Percentiles rank a stretch among this genome's conserved stretches.
Evolutionary conservation across 2,113 vertebrate species (phyloP).

Genomic region (Sturnira hondurensis): DNA sequence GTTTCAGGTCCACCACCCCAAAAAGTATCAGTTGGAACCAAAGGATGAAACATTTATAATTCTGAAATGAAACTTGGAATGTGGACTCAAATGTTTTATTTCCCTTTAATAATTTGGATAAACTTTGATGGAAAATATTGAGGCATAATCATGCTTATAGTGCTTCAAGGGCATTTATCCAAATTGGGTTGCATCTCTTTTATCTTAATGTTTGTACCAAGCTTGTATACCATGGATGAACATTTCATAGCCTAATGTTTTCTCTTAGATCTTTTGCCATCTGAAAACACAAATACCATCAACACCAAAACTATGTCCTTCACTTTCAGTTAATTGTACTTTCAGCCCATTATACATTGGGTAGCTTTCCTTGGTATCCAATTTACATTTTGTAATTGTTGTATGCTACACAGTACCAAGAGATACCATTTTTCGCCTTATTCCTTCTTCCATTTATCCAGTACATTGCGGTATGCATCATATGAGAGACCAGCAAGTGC

Average conservation of each 20-base stretch:
- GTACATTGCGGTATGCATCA: neutral
- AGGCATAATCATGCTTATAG: neutral
- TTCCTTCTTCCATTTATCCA: neutral
- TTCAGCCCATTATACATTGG: neutral
- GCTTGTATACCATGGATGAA: neutral
- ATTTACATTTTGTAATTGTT: neutral
- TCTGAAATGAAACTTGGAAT: neutral
- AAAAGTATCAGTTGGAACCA: neutral
- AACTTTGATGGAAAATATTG: constrained; percentile 24
- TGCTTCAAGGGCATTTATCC: neutral
- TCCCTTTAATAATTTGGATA: neutral
- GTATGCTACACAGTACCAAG: neutral
- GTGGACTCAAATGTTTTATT: constrained; percentile 12
- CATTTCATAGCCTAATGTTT: neutral
- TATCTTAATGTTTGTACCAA: constrained; percentile 28
- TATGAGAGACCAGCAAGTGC: neutral
- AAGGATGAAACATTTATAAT: neutral
- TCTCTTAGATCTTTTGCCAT: neutral
- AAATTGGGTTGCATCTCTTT: neutral
- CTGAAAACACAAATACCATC: neutral
- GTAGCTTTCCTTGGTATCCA: neutral
- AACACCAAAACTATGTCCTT: neutral
- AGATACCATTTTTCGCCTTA: neutral
- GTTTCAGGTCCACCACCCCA: neutral
- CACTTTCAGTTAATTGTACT: neutral